Evolutionary conservation across 2,797 vertebrate genomes (phyloP).

Genomic region (Cirrhinus molitorella): DNA sequence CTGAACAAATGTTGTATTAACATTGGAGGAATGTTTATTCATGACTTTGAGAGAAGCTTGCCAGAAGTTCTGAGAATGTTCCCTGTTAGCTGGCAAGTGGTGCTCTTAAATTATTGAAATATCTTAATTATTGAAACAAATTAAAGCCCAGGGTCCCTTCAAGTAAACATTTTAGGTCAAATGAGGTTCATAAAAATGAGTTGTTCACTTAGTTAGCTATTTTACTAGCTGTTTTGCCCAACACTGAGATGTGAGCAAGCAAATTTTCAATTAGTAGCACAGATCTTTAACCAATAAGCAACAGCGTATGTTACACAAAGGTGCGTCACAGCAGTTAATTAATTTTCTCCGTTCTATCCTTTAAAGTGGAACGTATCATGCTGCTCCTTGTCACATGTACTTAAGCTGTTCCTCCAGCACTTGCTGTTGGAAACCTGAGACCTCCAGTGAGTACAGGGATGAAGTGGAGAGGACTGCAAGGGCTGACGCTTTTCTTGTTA

Average conservation of each 20-base stretch:
- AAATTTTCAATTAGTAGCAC: background rate
- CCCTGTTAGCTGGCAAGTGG: background rate
- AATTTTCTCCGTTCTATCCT: background rate
- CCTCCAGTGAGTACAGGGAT: slow-evolving; percentile 23
- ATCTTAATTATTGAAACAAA: too few species aligned
- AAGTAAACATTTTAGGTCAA: background rate
- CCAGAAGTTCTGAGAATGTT: background rate
- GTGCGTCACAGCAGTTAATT: background rate
- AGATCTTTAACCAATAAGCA: slow-evolving; percentile 2
- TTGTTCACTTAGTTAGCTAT: too few species aligned
- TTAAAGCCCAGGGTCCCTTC: background rate
- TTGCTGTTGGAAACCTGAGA: slow-evolving; percentile 41
- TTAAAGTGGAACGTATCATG: background rate
- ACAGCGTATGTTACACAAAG: background rate
- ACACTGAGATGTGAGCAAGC: background rate
- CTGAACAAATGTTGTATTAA: background rate
- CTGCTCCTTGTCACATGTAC: slow-evolving; percentile 37
- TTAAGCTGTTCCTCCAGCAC: slow-evolving; percentile 18
- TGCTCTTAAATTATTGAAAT: too few species aligned
- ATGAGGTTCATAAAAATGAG: background rate
- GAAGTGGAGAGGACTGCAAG: slow-evolving; percentile 40
- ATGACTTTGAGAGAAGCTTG: background rate
- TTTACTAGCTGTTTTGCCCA: background rate
- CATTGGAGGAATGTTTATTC: background rate
- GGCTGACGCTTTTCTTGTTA: slow-evolving; percentile 42